Evolutionary conservation across 1,140 invertebrate genomes (phyloP).

Genomic region (Drosophila virilis): DNA sequence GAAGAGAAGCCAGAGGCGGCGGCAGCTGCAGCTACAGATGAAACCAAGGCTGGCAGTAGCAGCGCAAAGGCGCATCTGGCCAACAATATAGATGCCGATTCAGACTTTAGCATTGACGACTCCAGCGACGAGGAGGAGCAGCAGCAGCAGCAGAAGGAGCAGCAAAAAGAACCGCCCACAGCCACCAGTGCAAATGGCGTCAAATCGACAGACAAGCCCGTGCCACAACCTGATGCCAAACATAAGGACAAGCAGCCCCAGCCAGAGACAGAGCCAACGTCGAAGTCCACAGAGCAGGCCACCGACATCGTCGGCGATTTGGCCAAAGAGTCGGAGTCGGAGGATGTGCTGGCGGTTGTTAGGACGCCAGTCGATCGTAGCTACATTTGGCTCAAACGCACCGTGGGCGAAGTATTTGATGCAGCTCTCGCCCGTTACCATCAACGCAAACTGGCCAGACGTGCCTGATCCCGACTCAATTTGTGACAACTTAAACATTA

Average conservation of each 20-base stretch:
- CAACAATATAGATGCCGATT: conserved; percentile 89
- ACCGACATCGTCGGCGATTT: not conserved
- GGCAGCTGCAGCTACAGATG: conserved; percentile 72
- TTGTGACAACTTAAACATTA: not conserved
- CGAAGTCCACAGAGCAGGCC: not conserved
- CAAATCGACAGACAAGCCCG: not conserved
- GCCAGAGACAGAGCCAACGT: not conserved
- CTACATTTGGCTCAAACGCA: conserved; percentile 93
- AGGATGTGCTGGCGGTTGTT: conserved; percentile 23
- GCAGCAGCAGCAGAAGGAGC: conserved; percentile 1
- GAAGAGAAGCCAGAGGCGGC: conserved; percentile 67
- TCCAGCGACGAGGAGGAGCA: conserved; percentile 85
- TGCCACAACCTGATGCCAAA: not conserved
- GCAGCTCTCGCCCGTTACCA: conserved; percentile 92
- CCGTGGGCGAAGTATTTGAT: conserved; percentile 91
- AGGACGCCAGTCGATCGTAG: conserved; percentile 84
- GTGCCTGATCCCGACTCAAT: conserved; percentile 52
- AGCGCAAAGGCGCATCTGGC: conserved; percentile 83
- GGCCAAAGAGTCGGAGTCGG: not conserved
- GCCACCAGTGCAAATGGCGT: conserved; percentile 9
- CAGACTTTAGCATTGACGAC: conserved; percentile 88
- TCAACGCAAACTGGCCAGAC: conserved; percentile 87
- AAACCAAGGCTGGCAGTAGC: conserved; percentile 33
- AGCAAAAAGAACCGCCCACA: not conserved
- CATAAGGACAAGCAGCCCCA: conserved; percentile 28